A percentile compares a stretch with the other conserved stretches of the same genome.
These are phyloP conservation scores for Rhynchopsitta pachyrhyncha DNA, from an alignment of 2,113 vertebrate species.

Conservation along the genomic window DNA sequence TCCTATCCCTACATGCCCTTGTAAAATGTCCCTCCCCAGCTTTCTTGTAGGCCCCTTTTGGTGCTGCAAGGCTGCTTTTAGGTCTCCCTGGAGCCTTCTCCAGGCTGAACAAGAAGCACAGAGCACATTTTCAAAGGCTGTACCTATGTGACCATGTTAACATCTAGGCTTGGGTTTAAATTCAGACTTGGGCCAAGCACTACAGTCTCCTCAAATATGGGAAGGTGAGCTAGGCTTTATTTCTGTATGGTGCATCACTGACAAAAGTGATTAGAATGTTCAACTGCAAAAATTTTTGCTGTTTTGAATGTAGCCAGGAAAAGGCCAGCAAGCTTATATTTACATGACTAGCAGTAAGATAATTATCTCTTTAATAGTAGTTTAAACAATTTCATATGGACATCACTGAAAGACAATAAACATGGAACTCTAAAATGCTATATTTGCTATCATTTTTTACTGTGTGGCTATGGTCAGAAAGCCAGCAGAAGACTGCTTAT, in stretches of 20 bases:
- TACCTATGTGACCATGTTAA: not conserved
- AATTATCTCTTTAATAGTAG: not conserved
- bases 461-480: not conserved
- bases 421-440: fast-evolving
- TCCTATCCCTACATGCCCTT: not conserved
- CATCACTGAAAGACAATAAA: not conserved
- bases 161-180: not conserved
- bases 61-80: not conserved
- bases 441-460: not conserved
- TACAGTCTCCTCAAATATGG: fast-evolving
- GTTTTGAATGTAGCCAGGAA: not conserved
- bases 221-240: not conserved
- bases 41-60: not conserved
- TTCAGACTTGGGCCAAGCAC: not conserved
- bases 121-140: not conserved
- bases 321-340: not conserved
- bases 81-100: not conserved
- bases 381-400: not conserved
- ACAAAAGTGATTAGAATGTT: not conserved
- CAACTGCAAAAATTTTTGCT: not conserved
- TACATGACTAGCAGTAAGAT: not conserved
- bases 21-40: not conserved
- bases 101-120: not conserved
- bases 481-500: not conserved
- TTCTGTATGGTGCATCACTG: not conserved